Conservation (phyloP, 23 tunicate species). For the Ascidia mentula region DNA sequence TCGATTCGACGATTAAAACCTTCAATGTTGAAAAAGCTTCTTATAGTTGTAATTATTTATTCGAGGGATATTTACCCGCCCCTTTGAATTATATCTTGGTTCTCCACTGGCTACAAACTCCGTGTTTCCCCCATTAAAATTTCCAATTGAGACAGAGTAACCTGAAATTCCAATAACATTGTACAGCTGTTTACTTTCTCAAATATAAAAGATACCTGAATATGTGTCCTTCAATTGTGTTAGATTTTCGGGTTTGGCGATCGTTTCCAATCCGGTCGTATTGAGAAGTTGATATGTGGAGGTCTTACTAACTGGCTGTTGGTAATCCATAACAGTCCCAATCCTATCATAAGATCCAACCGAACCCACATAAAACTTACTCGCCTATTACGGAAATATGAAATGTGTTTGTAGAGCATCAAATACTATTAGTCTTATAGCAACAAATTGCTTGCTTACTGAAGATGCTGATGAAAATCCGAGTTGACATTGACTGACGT, state of each 20-base stretch:
- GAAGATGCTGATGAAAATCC: not conserved
- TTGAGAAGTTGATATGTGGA: not conserved
- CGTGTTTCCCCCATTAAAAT: slow-evolving; percentile 11
- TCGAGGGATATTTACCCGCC: no score
- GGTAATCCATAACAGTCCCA: slow-evolving; percentile 10
- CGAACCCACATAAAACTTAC: not conserved
- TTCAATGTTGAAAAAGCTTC: no score
- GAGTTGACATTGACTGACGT: not conserved
- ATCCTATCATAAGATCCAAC: slow-evolving; percentile 15
- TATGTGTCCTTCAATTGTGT: not conserved
- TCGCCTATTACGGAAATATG: not conserved
- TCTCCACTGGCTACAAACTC: slow-evolving; percentile 25
- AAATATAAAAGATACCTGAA: not conserved
- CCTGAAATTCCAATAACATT: slow-evolving; percentile 6
- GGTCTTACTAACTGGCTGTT: not conserved
- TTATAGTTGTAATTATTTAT: no score
- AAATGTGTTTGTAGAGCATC: no score
- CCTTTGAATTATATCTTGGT: slow-evolving; percentile 22
- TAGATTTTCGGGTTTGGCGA: not conserved
- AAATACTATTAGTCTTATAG: no score
- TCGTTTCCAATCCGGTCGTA: not conserved
- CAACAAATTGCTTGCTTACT: not conserved
- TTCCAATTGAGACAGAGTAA: slow-evolving; percentile 23
- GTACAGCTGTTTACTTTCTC: not conserved
- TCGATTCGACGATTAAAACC: not conserved